phyloP scores from a whole-genome alignment of 2,888 invertebrate species.

The Agelastica alni region DNA sequence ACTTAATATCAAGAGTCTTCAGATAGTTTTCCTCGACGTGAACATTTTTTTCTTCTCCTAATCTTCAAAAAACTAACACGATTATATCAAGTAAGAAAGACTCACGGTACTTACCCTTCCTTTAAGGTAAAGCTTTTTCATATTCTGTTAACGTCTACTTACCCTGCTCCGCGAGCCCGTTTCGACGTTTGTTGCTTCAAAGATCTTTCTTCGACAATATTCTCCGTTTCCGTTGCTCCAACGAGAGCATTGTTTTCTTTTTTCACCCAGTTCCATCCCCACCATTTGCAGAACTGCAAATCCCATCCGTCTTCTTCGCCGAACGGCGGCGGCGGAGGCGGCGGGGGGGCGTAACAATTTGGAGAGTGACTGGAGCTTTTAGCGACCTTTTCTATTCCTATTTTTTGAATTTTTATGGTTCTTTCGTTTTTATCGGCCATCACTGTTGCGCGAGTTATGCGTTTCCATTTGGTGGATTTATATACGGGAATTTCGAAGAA shows the following conservation, averaged over 20 bases:
- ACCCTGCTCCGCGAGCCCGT: not conserved
- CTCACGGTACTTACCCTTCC: no score
- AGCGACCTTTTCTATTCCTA: not conserved
- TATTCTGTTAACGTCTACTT: not conserved
- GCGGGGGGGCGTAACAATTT: not conserved
- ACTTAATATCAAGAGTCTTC: no score
- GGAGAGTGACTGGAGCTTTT: not conserved
- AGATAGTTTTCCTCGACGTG: no score
- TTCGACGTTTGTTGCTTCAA: not conserved
- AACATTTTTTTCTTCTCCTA: no score
- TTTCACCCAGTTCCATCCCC: constrained; percentile 45
- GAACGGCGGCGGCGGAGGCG: constrained; percentile 36
- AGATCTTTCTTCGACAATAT: not conserved
- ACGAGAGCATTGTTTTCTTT: constrained; percentile 22
- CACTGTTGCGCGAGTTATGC: no score
- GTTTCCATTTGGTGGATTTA: no score
- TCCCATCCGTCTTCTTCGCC: constrained; percentile 39
- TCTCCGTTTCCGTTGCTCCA: not conserved
- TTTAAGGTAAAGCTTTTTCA: no score
- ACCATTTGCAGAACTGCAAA: constrained; percentile 43
- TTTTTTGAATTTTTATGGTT: not conserved
- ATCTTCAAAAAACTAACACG: no score
- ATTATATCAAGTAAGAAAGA: no score
- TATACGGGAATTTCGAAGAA: no score
- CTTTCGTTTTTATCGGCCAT: not conserved